A percentile compares a stretch with the other conserved stretches of the same genome.
Conservation (phyloP, 2,797 vertebrate species). For the Garrulus glandarius region DNA sequence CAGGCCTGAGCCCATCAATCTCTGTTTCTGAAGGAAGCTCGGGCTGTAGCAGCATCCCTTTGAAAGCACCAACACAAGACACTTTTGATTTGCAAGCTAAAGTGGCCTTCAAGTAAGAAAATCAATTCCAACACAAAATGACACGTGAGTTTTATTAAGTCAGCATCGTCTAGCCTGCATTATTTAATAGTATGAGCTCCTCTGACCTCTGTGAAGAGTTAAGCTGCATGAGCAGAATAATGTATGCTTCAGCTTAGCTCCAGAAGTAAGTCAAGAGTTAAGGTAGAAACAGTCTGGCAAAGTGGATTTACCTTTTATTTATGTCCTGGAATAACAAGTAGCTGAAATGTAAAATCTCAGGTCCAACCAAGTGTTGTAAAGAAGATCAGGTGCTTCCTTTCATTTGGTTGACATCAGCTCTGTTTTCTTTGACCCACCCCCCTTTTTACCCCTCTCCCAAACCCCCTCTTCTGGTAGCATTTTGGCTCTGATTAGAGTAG, state of each 20-base stretch:
- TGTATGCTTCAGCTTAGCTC: neutral
- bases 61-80: constrained; percentile 33
- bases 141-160: constrained; percentile 74
- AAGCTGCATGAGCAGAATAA: constrained; percentile 57
- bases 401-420: neutral
- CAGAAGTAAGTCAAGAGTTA: constrained; percentile 19
- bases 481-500: neutral
- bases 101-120: constrained; percentile 65
- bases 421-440: neutral
- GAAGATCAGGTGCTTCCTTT: neutral
- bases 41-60: constrained; percentile 31
- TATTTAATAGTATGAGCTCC: constrained; percentile 69
- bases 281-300: neutral
- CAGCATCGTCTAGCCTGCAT: constrained; percentile 63
- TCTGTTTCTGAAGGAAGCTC: constrained; percentile 57
- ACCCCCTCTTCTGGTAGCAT: neutral
- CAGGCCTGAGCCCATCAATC: constrained; percentile 66
- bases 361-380: neutral
- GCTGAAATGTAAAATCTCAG: neutral
- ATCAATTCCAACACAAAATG: constrained; percentile 72
- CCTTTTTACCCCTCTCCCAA: neutral
- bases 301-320: neutral
- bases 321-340: neutral
- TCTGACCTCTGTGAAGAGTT: constrained; percentile 68
- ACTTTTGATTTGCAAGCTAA: constrained; percentile 71